Conservation (phyloP, 2,797 vertebrate species). For the Arrhamphus sclerolepis region DNA sequence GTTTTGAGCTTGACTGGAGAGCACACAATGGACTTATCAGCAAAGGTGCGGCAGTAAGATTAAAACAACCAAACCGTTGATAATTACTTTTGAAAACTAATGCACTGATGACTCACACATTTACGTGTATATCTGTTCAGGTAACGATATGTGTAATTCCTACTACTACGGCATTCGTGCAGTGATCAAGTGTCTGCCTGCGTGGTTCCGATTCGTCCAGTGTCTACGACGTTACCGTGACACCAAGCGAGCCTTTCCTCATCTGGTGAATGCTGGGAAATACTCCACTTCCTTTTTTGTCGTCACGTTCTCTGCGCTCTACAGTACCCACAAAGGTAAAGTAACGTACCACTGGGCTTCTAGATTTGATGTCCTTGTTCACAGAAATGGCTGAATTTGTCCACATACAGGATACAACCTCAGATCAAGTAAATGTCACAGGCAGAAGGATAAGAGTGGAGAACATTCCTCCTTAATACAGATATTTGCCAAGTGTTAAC, state of each 20-base stretch:
- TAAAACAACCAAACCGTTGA: neutral
- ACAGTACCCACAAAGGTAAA: conserved; percentile 92
- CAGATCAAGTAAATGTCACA: too few relatives aligned
- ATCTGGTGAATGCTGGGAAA: conserved; percentile 97
- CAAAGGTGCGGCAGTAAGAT: conserved; percentile 43
- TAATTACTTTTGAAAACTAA: neutral
- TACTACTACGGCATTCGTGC: conserved; percentile 97
- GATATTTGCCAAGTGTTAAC: too few relatives aligned
- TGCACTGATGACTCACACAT: neutral
- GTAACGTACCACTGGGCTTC: too few relatives aligned
- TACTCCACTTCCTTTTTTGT: conserved; percentile 98
- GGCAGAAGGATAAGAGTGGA: too few relatives aligned
- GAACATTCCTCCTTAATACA: too few relatives aligned
- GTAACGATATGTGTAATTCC: conserved; percentile 83
- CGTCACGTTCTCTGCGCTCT: conserved; percentile 94
- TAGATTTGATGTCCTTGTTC: too few relatives aligned
- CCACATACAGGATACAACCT: too few relatives aligned
- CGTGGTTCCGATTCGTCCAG: conserved; percentile 98
- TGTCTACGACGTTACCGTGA: conserved; percentile 97
- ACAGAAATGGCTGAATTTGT: too few relatives aligned
- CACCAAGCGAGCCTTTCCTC: conserved; percentile 95
- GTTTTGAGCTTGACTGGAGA: conserved; percentile 91
- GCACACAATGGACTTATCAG: conserved; percentile 74
- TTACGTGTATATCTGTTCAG: conserved; percentile 51
- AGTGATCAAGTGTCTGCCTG: conserved; percentile 96